These are phyloP conservation scores for Heliothis virescens DNA, from an alignment of 1,140 invertebrate species.

Conservation along the genomic window DNA sequence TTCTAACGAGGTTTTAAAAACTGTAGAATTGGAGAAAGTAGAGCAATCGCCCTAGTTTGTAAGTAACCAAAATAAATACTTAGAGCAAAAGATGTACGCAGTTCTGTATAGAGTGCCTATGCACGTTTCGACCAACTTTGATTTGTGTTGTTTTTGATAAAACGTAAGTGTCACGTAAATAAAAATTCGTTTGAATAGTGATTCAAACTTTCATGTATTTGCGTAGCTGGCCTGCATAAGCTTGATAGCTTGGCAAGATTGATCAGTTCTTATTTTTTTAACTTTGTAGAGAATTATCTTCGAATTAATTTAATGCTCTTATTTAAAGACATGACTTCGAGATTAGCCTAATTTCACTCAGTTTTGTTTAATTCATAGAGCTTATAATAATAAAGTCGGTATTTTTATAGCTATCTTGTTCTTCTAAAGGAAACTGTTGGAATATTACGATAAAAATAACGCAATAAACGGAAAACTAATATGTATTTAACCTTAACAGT, in stretches of 20 bases:
- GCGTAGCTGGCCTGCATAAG: not conserved
- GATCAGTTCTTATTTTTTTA: not conserved
- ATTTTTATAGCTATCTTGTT: not conserved
- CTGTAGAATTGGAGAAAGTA: not conserved
- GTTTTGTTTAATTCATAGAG: constrained; percentile 1
- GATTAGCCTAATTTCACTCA: not conserved
- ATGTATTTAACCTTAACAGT: not conserved
- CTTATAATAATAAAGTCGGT: constrained; percentile 22
- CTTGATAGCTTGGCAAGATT: not conserved
- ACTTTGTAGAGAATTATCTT: not conserved
- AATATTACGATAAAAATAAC: not conserved
- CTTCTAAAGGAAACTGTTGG: not conserved
- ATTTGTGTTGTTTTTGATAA: too few relatives aligned
- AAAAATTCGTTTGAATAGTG: constrained; percentile 5
- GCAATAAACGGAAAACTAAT: not conserved
- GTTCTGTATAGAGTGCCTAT: not conserved
- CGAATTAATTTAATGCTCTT: not conserved
- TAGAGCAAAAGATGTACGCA: not conserved
- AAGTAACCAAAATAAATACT: constrained; percentile 12
- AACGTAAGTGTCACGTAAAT: not conserved
- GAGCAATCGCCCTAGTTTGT: not conserved
- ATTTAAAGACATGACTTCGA: not conserved
- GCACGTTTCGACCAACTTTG: not conserved
- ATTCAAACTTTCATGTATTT: not conserved
- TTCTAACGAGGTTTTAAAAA: not conserved